Evolutionary conservation across 2,797 vertebrate species (phyloP).

Genomic region (Rhincodon typus): DNA sequence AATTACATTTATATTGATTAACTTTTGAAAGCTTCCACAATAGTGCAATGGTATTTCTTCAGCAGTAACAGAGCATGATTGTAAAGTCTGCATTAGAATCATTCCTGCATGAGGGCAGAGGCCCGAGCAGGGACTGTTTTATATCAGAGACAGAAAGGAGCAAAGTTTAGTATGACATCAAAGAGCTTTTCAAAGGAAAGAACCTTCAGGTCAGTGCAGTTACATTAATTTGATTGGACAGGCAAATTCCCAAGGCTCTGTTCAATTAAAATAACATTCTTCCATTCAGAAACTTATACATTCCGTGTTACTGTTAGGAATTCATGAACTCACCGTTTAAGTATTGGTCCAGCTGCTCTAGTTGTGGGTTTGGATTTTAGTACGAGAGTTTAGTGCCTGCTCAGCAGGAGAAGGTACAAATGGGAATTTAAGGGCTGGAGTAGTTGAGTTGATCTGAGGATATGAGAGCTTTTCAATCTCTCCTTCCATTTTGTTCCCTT

Average conservation of each 20-base stretch:
- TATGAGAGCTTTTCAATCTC: neutral
- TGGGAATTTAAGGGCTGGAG: too few relatives aligned
- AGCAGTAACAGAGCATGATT: neutral
- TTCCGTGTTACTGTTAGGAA: neutral
- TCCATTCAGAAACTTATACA: too few relatives aligned
- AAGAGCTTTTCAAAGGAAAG: neutral
- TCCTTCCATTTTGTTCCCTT: neutral
- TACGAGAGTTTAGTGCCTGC: neutral
- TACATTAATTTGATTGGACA: too few relatives aligned
- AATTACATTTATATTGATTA: conserved; percentile 6
- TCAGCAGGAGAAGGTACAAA: too few relatives aligned
- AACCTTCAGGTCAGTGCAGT: neutral
- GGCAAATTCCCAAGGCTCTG: neutral
- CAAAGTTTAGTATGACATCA: neutral
- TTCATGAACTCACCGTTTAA: neutral
- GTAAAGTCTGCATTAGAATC: neutral
- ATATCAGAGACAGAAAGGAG: neutral
- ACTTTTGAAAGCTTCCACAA: neutral
- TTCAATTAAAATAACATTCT: neutral
- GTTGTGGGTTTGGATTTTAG: neutral
- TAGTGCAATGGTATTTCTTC: neutral
- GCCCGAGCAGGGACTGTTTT: neutral
- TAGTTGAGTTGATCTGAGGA: neutral
- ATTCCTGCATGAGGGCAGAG: neutral
- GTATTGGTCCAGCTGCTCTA: neutral